A percentile compares a stretch with the other conserved stretches of the same genome.
Conservation (phyloP, 2,113 vertebrate genomes). For the Cynocephalus volans region DNA sequence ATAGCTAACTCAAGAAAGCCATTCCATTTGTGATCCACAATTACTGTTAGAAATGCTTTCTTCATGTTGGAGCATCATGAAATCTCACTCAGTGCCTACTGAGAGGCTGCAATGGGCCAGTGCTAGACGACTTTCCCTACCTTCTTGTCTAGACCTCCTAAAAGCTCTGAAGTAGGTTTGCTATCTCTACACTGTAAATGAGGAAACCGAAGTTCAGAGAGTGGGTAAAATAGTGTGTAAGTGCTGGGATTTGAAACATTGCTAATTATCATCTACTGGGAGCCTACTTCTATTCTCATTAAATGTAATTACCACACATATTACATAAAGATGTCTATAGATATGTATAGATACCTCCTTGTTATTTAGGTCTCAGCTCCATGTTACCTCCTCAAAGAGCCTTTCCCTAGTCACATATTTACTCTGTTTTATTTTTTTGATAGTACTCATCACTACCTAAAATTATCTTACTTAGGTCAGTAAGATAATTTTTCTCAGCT, state of each 20-base stretch:
- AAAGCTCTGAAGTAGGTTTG: neutral
- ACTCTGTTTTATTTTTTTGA: neutral
- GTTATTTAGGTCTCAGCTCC: neutral
- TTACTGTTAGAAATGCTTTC: neutral
- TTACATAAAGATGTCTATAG: neutral
- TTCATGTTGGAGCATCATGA: neutral
- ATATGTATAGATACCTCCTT: neutral
- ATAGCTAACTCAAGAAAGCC: conserved; percentile 6
- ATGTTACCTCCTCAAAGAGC: conserved; percentile 29
- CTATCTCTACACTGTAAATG: neutral
- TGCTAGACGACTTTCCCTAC: neutral
- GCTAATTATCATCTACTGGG: neutral
- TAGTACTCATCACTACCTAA: neutral
- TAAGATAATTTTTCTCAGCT: no score
- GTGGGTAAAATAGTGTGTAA: neutral
- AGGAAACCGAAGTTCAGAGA: neutral
- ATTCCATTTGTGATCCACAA: neutral
- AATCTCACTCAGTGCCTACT: neutral
- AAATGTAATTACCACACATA: neutral
- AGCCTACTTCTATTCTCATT: neutral
- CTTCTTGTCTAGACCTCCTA: neutral
- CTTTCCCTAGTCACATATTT: neutral
- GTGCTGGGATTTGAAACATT: neutral
- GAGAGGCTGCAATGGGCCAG: neutral
- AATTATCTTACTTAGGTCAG: neutral